Base-by-base conservation (phyloP, 2,113 vertebrate genomes). In the Phyllostomus discolor region DNA sequence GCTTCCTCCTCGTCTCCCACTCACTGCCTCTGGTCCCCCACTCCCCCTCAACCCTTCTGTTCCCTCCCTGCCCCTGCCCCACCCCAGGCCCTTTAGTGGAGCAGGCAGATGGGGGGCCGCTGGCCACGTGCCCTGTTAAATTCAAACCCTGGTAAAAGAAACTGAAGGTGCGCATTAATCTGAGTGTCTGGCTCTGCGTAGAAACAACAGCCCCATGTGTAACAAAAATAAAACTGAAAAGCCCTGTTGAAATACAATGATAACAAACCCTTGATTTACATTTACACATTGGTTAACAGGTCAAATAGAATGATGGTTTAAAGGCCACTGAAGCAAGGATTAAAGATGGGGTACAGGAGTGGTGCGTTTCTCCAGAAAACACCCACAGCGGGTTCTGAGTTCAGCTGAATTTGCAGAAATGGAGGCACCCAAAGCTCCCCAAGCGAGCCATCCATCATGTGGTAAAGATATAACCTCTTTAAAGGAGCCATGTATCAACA, bases 401-500 rank as follows among this genome's bases (percentile, higher is more conserved):
- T 93, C 81, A 88, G 75, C 7, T 96, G 57, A 95, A 80, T 98
- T 95, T 81, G 97, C 96, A 97, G 89, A 98, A 97, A 96, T 81
- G 94, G 73, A 76, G 95, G 46, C 41, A 48, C 35, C 95, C 79
- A 93, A 20, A 48, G 66, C 66, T 96, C 78, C 62, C 76, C 93
- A 85, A 97, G 96, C 88, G 75, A 94, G 82, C 91, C 97, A 94
- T 95, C 97, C 88, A 79, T 97, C 94, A 95, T 8, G 7, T 38
- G 31, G 7, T 91, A 91, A 97, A 97, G 92, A 97, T 93, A 83
- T 17, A 95, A 64, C 92, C 98, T 94, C 95, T 97, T 97, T 97
- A 95, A 93, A 96, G 96, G 81, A 92, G 88, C 97, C 62, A 41
- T 97, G 94, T 96, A 94, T 98, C 97, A 98, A 81, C 14, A 80